Evolutionary conservation across 1,140 invertebrate genomes (phyloP), one percentile per base, ranked within the genome.

Genomic region (Batillaria attramentaria): DNA sequence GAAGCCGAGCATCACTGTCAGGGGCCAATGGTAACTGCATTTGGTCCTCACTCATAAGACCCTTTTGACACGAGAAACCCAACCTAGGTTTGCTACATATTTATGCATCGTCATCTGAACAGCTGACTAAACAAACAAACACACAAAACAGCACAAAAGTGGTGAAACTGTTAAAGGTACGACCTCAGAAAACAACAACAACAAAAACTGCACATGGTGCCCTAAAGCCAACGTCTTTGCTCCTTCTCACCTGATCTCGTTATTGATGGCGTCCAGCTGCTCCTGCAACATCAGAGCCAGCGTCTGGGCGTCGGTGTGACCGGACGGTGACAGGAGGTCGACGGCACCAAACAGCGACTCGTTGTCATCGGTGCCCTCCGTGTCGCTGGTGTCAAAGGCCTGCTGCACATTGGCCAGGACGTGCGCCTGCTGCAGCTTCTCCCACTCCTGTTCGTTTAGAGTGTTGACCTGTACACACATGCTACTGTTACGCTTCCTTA

Each of bases 231-330:
- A 72, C 24, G 68, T 37, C 37, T 33, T n/a, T 13, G 16, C n/a
- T 10, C 68, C 60, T 33, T 35, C 68, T 70, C 81, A 90, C 90
- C 94, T 94, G 84, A 99, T 99, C 93, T 99, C 99, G 89, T 99
- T 99, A 92, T 99, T 99, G 86, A 99, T 99, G 83, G 98, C 99
- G 92, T 99, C 98, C 66, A 99, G 92, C 91, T 99, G 98, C 90
- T 99, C 98, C 92, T 99, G 99, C 79, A 99, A 93, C 97, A 99
- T 99, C 84, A 99, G 93, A 35, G 98, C 98, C 77, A 99, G 92
- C 0, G 98, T 97, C 90, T 99, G 98, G 41, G 98, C 98, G 91
- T 99, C 98, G 8, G 96, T 97, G 88, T 97, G 95, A 4, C 94
- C 90, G 68, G 85, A 84, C 4, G 89, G 90, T 42, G 87, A 92